Conservation (phyloP, 2,888 invertebrate species). For the Coelopa pilipes region DNA sequence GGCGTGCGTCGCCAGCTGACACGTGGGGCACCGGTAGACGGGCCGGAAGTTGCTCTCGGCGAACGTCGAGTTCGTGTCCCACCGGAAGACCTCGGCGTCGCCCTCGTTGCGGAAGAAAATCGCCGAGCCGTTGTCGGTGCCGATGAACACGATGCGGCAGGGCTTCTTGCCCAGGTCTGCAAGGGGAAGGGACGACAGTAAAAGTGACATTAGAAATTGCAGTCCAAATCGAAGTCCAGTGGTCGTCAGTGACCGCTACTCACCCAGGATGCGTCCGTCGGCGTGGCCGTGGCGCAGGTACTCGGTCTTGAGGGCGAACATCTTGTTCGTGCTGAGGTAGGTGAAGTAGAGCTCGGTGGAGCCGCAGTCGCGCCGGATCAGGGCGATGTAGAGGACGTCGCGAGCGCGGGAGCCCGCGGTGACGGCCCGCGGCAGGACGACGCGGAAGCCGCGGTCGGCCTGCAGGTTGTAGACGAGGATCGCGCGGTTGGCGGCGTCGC, state of each 20-base stretch:
- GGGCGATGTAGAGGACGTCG: constrained; percentile 75
- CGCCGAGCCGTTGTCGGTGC: constrained; percentile 73
- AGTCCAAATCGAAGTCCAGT: too few relatives aligned
- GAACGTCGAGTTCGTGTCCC: constrained; percentile 70
- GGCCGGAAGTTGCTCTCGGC: constrained; percentile 67
- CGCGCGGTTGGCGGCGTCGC: constrained; percentile 76
- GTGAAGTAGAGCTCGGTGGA: constrained; percentile 73
- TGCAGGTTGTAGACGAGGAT: constrained; percentile 76
- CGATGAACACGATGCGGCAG: constrained; percentile 71
- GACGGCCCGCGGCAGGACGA: constrained; percentile 72
- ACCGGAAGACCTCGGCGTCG: constrained; percentile 71
- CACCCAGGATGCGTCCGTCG: constrained; percentile 68
- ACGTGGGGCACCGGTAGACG: constrained; percentile 70
- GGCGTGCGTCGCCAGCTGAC: constrained; percentile 72
- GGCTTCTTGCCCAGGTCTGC: constrained; percentile 71
- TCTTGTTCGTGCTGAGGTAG: constrained; percentile 72
- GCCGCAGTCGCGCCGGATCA: constrained; percentile 71
- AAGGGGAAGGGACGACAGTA: not conserved
- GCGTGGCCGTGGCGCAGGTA: constrained; percentile 72
- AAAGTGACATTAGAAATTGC: too few relatives aligned
- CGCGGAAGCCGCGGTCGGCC: constrained; percentile 73
- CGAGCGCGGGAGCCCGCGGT: constrained; percentile 69
- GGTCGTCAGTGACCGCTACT: too few relatives aligned
- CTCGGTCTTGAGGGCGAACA: constrained; percentile 75
- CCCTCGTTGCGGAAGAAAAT: constrained; percentile 73